Evolutionary conservation across 35 echinoderm and acorn worm genomes (phyloP).

Genomic region (Apostichopus californicus): DNA sequence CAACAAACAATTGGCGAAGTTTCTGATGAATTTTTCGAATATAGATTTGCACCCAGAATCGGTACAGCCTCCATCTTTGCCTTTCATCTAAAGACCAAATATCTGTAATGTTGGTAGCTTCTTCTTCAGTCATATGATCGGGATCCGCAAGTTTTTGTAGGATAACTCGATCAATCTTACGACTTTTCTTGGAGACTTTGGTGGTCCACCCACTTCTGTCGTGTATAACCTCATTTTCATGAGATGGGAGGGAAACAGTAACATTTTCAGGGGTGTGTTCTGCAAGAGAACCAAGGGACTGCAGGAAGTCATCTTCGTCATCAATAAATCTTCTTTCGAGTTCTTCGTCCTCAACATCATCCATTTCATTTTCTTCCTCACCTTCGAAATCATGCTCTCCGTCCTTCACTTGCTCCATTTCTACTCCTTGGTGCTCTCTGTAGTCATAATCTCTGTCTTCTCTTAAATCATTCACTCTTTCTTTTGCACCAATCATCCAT

Average conservation of each 20-base stretch:
- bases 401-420: neutral
- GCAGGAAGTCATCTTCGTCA: slow-evolving; percentile 42
- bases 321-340: slow-evolving; percentile 22
- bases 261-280: slow-evolving; percentile 50
- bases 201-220: slow-evolving; percentile 30
- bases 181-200: slow-evolving; percentile 20
- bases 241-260: slow-evolving; percentile 43
- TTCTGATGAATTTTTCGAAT: neutral
- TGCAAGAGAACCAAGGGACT: neutral
- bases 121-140: slow-evolving; percentile 64
- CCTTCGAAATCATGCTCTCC: neutral
- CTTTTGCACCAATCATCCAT: neutral
- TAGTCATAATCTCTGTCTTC: neutral
- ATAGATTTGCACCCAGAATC: slow-evolving; percentile 73
- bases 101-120: slow-evolving; percentile 61
- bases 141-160: slow-evolving; percentile 51
- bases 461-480: neutral
- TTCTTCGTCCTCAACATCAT: slow-evolving; percentile 39
- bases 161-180: slow-evolving; percentile 50
- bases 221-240: neutral
- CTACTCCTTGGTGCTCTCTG: neutral
- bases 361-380: neutral
- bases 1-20: slow-evolving; percentile 30
- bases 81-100: slow-evolving; percentile 48
- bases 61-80: slow-evolving; percentile 78